These are phyloP conservation scores for Dasyprocta punctata DNA, from an alignment of 2,113 vertebrate genomes.

Conservation along the genomic window DNA sequence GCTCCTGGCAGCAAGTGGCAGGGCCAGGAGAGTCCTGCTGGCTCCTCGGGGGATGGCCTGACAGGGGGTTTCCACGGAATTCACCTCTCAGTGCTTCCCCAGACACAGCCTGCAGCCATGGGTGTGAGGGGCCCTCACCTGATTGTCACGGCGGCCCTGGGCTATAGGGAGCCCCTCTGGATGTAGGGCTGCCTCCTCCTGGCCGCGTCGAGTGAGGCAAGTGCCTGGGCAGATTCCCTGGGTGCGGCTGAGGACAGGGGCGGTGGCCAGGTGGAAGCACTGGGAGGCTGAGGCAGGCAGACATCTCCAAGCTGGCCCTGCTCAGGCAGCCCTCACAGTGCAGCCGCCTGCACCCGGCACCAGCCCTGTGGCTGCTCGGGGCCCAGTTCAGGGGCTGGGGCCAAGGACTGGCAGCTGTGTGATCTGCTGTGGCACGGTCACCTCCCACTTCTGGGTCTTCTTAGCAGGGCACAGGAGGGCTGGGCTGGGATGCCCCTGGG, in stretches of 20 bases:
- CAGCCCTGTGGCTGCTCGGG: conserved; percentile 86
- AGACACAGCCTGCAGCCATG: conserved; percentile 82
- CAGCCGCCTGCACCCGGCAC: conserved; percentile 89
- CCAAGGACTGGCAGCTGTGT: conserved; percentile 87
- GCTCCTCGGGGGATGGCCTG: conserved; percentile 86
- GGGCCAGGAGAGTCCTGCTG: conserved; percentile 91
- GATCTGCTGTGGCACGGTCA: conserved; percentile 81
- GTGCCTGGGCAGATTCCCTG: conserved; percentile 67
- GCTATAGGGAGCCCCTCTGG: neutral
- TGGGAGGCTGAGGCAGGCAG: conserved; percentile 80
- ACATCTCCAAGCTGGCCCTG: conserved; percentile 83
- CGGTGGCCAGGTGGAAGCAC: conserved; percentile 31
- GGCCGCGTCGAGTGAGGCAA: conserved; percentile 68
- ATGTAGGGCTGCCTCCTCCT: conserved; percentile 58
- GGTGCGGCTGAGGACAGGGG: neutral
- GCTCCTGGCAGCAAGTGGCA: conserved; percentile 91
- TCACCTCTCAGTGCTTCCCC: conserved; percentile 89
- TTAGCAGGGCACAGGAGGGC: conserved; percentile 74
- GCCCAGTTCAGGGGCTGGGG: conserved; percentile 77
- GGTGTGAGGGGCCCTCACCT: conserved; percentile 81
- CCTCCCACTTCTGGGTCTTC: conserved; percentile 77
- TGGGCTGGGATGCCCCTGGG: conserved; percentile 56
- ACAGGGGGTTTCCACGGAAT: conserved; percentile 88
- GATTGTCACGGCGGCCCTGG: conserved; percentile 6
- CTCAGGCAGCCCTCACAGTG: conserved; percentile 88